Conservation (phyloP, 1,140 invertebrate species). For the Microvelia longipes region DNA sequence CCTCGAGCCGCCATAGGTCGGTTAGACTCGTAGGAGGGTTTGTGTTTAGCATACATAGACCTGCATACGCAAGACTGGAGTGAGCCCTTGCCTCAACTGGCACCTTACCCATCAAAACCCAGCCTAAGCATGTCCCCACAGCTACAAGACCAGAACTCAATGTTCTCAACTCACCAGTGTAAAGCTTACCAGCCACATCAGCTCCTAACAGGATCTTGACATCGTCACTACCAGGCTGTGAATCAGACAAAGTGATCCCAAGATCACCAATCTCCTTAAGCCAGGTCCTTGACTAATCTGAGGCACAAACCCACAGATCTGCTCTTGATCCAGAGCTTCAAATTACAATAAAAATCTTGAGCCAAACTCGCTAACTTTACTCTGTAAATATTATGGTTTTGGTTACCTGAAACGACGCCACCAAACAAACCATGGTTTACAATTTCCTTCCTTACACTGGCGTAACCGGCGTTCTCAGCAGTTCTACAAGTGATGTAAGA, state of each 20-base stretch:
- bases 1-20: background rate
- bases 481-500: background rate
- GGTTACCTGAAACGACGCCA: background rate
- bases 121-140: background rate
- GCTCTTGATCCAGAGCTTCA: background rate
- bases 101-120: background rate
- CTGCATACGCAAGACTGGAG: background rate
- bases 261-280: background rate
- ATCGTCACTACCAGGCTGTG: background rate
- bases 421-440: background rate
- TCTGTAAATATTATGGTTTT: background rate
- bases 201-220: background rate
- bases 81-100: background rate
- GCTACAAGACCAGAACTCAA: background rate
- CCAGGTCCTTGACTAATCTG: background rate
- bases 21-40: background rate
- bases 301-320: background rate
- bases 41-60: background rate
- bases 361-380: background rate
- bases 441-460: background rate
- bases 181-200: background rate
- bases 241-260: background rate
- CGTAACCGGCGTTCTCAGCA: background rate
- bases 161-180: background rate
- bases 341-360: background rate